Evolutionary conservation across 1,140 invertebrate genomes (phyloP), one percentile per base, ranked within the genome.

Genomic region (Trigoniulus corallinus): DNA sequence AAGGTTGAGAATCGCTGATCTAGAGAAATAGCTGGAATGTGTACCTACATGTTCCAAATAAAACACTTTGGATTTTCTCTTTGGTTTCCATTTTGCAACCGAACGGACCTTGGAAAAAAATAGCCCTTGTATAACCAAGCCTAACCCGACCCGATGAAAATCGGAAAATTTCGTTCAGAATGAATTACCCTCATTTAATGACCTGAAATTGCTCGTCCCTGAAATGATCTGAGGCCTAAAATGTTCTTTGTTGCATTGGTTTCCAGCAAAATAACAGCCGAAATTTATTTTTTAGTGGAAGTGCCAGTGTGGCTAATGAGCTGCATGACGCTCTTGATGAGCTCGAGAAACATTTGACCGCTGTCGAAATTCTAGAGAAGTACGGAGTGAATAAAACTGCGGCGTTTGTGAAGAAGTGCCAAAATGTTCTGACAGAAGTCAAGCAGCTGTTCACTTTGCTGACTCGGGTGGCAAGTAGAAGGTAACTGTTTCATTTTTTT

Each of bases 391-490:
- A 58, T 50, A 67, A 62, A 52, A 71, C 71, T 13, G 55, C 68
- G n/a, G 64, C 53, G 57, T 73, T 68, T 57, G 70, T 67, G 46
- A 62, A 58, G 61, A 63, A 67, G 56, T 65, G 55, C 60, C 62
- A 67, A 57, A 61, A 55, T 65, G 68, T 60, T 61, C 63, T 41
- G 55, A 71, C 59, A 47, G 64, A 56, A 58, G 68, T 65, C 18
- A 66, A 62, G 58, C 60, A 66, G 10, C 54, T 80, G 21, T 65
- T 79, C 24, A 63, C 62, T 1, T 67, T 71, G 60, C 65, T 77
- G 55, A 72, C 74, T 27, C 67, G 68, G 50, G 64, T 61, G 39
- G 69, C 74, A 44, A 69, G 67, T 39, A 70, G 70, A 57, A 64
- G 60, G 39, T 23, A 42, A n/a, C n/a, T n/a, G n/a, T n/a, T n/a